Base-by-base conservation (phyloP, 2,113 vertebrate species). In the Chlorodrepanis virens region DNA sequence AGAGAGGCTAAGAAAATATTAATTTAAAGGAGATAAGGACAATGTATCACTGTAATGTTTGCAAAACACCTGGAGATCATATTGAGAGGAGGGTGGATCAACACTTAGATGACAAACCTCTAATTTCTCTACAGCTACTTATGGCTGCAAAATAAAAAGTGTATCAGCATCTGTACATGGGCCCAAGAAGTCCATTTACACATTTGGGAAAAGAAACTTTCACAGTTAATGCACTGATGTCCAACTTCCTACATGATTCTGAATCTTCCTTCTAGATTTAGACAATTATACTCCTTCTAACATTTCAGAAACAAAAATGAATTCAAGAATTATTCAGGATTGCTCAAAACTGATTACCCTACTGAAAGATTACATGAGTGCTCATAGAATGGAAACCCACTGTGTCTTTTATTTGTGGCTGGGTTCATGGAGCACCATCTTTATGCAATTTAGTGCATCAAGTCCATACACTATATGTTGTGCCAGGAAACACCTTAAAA, bases 1-100 rank as follows among this genome's bases (percentile, higher is more conserved):
- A 44, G 87, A 95, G 72, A 31, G 23, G 53, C 31, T 29, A 69
- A 87, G 47, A 91, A 95, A 95, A 95, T 89, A 94, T 20, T 42
- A 89, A 96, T 85, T 90, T 61, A 69, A 39, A 54, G 68, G 33
- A 83, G 83, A 31, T 71, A 90, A 70, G 40, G 47, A 59, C 68
- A 57, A 29, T 23, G 20, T 17, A 25, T 45, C 28, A 42, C 23
- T 54, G 39, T 8, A 64, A 49, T 37, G 17, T 80, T 76, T 64
- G 63, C 60, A 80, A 85, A 83, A 92, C 61, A 91, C 49, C 39
- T 83, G 60, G 37, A 74, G 74, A 63, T 92, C 71, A 37, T 10
- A 29, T 5, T 33, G 59, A 65, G 54, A 37, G 42, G 44, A 60
- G 5, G 27, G n/a, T 44, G 60, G 49, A 83, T 44, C 42, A 78